Evolutionary conservation across 2,113 vertebrate species (phyloP).

Genomic region (Anoplopoma fimbria): DNA sequence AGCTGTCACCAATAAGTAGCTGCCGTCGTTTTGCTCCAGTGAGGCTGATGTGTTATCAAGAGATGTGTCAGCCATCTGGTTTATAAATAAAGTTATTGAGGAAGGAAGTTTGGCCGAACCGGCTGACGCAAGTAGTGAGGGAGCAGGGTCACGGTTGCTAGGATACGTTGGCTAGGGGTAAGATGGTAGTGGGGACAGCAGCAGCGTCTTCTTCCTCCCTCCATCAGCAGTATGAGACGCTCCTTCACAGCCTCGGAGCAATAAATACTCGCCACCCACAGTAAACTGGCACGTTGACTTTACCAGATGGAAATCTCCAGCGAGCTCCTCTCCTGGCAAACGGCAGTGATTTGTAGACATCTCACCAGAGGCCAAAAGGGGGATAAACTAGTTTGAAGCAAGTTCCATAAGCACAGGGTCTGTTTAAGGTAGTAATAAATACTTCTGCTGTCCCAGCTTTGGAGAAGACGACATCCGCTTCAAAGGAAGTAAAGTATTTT

Average conservation of each 20-base stretch:
- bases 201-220: conserved; percentile 51
- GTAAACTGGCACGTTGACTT: conserved; percentile 47
- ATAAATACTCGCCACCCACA: conserved; percentile 61
- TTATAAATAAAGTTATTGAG: conserved; percentile 79
- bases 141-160: conserved; percentile 75
- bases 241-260: conserved; percentile 51
- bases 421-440: background rate
- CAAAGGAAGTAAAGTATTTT: background rate
- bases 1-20: conserved; percentile 43
- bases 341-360: conserved; percentile 13
- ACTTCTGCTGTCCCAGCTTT: background rate
- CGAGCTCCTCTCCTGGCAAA: conserved; percentile 13
- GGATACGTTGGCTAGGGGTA: conserved; percentile 72
- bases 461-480: background rate
- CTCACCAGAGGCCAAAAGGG: background rate
- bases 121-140: conserved; percentile 71
- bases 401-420: background rate
- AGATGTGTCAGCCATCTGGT: conserved; percentile 70
- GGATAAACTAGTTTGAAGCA: background rate
- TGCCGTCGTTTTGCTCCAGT: background rate
- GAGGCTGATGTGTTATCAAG: conserved; percentile 46
- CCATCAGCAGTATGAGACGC: conserved; percentile 52
- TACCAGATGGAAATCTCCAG: conserved; percentile 49
- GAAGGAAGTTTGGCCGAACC: conserved; percentile 68
- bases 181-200: conserved; percentile 63